A percentile compares a stretch with the other conserved stretches of the same genome.
phyloP scores from a whole-genome alignment of 2,797 vertebrate species.

The Oreonectes daqikongensis region DNA sequence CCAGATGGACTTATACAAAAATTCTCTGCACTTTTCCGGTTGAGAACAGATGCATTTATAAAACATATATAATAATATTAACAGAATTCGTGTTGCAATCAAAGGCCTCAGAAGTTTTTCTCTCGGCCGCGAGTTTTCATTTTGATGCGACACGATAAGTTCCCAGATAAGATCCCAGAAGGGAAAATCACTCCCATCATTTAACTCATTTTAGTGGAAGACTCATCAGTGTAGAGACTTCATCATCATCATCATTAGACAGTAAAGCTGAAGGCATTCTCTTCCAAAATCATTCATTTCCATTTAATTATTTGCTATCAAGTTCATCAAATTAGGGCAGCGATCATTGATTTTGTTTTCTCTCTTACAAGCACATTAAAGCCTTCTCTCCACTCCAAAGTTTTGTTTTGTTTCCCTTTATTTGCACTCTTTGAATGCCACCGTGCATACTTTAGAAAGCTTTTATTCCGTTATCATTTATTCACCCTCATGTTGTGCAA shows the following conservation, averaged over 20 bases:
- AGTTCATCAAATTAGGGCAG: constrained; percentile 30
- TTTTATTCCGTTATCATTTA: background rate
- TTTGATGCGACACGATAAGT: background rate
- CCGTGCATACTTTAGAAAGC: background rate
- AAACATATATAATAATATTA: background rate
- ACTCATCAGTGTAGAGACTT: constrained; percentile 8
- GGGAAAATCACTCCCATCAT: constrained; percentile 42
- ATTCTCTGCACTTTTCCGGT: no score
- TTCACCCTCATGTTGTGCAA: no score
- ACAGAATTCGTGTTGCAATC: background rate
- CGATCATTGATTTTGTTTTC: constrained; percentile 15
- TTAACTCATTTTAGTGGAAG: constrained; percentile 27
- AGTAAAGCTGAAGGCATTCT: constrained; percentile 1
- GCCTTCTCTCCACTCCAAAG: background rate
- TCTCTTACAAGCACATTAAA: constrained; percentile 3
- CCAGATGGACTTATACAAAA: no score
- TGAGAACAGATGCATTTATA: no score
- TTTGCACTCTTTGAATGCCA: constrained; percentile 18
- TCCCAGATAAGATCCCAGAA: constrained; percentile 25
- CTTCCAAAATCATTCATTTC: constrained; percentile 22
- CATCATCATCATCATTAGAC: constrained; percentile 38
- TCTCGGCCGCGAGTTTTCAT: background rate
- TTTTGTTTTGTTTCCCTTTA: constrained; percentile 2
- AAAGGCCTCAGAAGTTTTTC: background rate
- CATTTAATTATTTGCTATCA: constrained; percentile 27